Evolutionary conservation across 1,140 invertebrate species (phyloP), one percentile per base, ranked within the genome.

Genomic region (Colletes gigas): DNA sequence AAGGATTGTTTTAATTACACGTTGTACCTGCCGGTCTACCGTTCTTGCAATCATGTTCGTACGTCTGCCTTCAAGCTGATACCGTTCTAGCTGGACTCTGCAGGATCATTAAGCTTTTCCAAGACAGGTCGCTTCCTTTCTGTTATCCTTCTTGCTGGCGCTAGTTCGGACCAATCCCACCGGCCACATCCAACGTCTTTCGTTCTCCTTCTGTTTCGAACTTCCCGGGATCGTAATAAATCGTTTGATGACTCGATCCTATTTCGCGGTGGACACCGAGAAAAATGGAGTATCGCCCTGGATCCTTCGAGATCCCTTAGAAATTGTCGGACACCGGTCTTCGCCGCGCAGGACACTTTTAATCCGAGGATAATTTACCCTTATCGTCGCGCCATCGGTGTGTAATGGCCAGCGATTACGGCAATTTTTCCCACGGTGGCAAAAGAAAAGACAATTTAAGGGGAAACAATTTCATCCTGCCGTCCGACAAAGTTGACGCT

Each of bases 211-310:
- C 72, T 39, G 78, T 68, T 63, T 44, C 68, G 63, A 72, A 78
- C 68, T 65, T 54, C 21, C 72, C 52, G 52, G 67, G 52, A 81
- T 84, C 83, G 83, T 84, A 77, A 85, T 84, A 84, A 85, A 85
- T 85, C 78, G 78, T 44, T 72, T 60, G 44, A 21, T n/a, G 55
- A 71, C 55, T 69, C 76, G 17, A 83, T 83, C 59, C 59, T 73
- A 57, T 63, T 77, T 59, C 55, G 60, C 41, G 62, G 65, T 17
- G 39, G 19, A 3, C 17, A 47, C 44, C 41, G 21, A 54, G 82
- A 85, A 81, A 77, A 81, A 84, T 81, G 63, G 68, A 85, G 77
- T 57, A 75, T 75, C 75, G 63, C 8, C 44, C 17, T 52, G 79
- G 44, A 69, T 78, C 67, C 54, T 71, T 55, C 30, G 30, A 30